Base-by-base conservation (phyloP, 2,797 vertebrate genomes). In the Urosaurus nigricauda region DNA sequence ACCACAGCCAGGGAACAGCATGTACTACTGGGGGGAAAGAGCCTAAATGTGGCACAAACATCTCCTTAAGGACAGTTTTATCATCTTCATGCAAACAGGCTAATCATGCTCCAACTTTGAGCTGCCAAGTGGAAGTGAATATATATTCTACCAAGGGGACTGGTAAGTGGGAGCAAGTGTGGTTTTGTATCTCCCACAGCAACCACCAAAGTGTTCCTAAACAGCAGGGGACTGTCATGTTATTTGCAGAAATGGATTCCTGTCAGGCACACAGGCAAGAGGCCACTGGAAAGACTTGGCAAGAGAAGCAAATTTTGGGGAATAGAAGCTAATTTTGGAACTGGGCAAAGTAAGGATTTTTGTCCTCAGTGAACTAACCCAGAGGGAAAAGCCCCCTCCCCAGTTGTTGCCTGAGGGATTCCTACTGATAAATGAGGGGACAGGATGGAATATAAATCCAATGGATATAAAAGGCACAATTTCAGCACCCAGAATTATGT, bases 21-120 rank as follows among this genome's bases (percentile, higher is more conserved):
- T 56, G 16, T 78, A 35, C 82, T 73, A 63, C 60, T 71, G 40
- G 81, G 85, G 60, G 81, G 81, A 21, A 37, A 43, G 65, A 73
- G 29, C 74, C 51, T 79, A 83, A 37, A 71, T 60, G 79, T 58
- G 71, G 13, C 53, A 71, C 32, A 8, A 60, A 37, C 51, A 79
- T 74, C 81, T 90, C 60, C 53, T 79, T 84, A 58, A 79, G 63
- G 86, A 56, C 74, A 79, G 53, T 87, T 83, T 77, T 79, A 84
- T 84, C 73, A 32, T 21, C 86, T 84, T 84, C 74, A 40, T 73
- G 85, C 85, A 90, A 90, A 73, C 29, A 79, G 89, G 13, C 81
- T 79, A 73, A 79, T 87, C 53, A 51, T 47, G 78, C 79, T 56
- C 75, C 65, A 71, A 65, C 47, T 85, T 51, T 47, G 53, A 29